A percentile compares a stretch with the other conserved stretches of the same genome.
Conservation (phyloP, 1,140 invertebrate species). For the Camponotus floridanus region DNA sequence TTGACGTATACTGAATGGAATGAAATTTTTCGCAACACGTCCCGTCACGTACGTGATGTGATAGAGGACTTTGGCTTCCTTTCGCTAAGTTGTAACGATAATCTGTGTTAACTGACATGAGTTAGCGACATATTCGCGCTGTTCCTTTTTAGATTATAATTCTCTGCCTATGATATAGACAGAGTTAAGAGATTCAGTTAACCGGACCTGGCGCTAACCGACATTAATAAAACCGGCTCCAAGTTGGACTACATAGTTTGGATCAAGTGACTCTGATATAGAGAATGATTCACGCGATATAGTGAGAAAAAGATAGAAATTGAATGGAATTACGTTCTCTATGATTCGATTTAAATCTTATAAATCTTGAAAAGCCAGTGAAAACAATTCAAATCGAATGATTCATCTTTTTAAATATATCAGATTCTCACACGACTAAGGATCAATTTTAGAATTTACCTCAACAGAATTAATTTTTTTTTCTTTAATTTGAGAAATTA, state of each 20-base stretch:
- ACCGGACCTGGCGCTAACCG: neutral
- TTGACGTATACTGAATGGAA: neutral
- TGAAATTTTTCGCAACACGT: constrained; percentile 42
- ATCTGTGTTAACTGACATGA: neutral
- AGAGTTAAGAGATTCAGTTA: neutral
- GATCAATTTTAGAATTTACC: neutral
- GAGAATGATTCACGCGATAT: neutral
- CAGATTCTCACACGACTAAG: neutral
- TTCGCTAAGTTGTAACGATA: constrained; percentile 1
- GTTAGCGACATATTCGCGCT: neutral
- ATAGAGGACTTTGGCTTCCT: constrained; percentile 51
- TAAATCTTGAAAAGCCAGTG: constrained; percentile 1
- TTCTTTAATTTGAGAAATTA: too few relatives aligned
- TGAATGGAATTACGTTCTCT: neutral
- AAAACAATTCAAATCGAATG: neutral
- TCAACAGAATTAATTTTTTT: too few relatives aligned
- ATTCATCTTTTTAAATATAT: neutral
- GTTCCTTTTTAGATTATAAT: constrained; percentile 15
- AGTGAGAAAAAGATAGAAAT: neutral
- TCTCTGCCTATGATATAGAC: neutral
- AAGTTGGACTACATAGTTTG: constrained; percentile 11
- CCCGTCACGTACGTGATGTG: neutral
- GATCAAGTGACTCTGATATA: neutral
- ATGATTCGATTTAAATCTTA: neutral
- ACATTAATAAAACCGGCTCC: constrained; percentile 4